These are phyloP conservation scores for Meloidogyne chitwoodi DNA, from an alignment of 1,140 invertebrate genomes.

Conservation along the genomic window DNA sequence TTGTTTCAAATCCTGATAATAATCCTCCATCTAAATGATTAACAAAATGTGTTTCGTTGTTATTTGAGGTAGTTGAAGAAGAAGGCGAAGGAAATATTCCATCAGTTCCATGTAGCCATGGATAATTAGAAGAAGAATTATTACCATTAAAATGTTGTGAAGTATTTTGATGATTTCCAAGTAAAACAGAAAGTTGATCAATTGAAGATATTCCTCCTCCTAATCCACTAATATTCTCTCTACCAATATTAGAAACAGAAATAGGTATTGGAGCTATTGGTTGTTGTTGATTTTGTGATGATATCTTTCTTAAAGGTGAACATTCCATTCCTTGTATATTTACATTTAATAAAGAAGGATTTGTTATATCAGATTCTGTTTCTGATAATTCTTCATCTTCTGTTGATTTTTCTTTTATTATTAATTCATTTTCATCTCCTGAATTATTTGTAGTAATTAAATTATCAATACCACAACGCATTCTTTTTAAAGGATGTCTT, in stretches of 20 bases:
- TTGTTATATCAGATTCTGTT: slow-evolving; percentile 49
- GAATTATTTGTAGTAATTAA: not conserved
- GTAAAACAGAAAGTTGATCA: not conserved
- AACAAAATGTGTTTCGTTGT: slow-evolving; percentile 5
- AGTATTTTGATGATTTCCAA: slow-evolving; percentile 4
- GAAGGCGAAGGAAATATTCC: slow-evolving; percentile 45
- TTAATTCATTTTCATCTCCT: not conserved
- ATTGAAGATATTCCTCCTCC: not conserved
- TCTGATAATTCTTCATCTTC: slow-evolving; percentile 36
- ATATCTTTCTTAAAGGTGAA: slow-evolving; percentile 16
- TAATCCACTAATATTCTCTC: not conserved
- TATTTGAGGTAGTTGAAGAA: slow-evolving; percentile 38
- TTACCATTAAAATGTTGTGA: not conserved
- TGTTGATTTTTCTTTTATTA: not conserved
- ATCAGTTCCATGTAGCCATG: slow-evolving; percentile 41
- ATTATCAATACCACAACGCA: not conserved
- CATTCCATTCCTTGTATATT: slow-evolving; percentile 23
- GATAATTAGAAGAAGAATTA: slow-evolving; percentile 12
- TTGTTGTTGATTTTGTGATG: not conserved
- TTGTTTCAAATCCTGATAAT: not conserved
- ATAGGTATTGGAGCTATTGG: not conserved
- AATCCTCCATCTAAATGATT: not conserved
- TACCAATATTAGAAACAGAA: not conserved
- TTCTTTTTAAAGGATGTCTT: slow-evolving; percentile 21
- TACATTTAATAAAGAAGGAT: slow-evolving; percentile 29